phyloP scores from a whole-genome alignment of 2,113 vertebrate genomes.

The Python bivittatus region DNA sequence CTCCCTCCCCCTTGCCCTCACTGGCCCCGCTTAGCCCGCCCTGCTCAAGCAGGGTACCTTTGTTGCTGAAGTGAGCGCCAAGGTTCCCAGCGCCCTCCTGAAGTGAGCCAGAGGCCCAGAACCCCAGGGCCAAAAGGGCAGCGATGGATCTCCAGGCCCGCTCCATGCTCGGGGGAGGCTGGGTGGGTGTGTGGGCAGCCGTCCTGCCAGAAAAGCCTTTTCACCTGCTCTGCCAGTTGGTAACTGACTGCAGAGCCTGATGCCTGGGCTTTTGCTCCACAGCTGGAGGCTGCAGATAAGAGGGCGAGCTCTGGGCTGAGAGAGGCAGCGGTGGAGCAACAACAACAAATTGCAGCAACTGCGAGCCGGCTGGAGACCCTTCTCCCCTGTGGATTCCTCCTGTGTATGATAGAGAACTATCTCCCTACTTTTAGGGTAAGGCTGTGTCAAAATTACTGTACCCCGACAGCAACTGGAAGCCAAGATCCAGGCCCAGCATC shows the following conservation, averaged over 20 bases:
- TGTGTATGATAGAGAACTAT: neutral
- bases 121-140: neutral
- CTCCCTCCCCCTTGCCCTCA: too few species aligned
- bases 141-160: neutral
- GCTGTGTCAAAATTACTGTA: too few species aligned
- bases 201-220: neutral
- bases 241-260: neutral
- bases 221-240: neutral
- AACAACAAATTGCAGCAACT: neutral
- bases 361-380: neutral
- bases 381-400: neutral
- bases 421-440: neutral
- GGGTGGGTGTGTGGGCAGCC: neutral
- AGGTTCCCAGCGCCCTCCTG: neutral
- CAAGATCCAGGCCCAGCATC: neutral
- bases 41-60: conserved; percentile 10
- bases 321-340: neutral
- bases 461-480: too few species aligned
- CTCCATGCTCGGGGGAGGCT: neutral
- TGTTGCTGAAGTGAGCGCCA: neutral
- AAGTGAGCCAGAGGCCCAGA: neutral
- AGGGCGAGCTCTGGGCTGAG: neutral
- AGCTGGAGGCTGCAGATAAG: neutral
- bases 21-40: neutral
- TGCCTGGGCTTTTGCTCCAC: neutral